phyloP scores from a whole-genome alignment of 2,113 vertebrate genomes.

The Aegotheles bennettii region DNA sequence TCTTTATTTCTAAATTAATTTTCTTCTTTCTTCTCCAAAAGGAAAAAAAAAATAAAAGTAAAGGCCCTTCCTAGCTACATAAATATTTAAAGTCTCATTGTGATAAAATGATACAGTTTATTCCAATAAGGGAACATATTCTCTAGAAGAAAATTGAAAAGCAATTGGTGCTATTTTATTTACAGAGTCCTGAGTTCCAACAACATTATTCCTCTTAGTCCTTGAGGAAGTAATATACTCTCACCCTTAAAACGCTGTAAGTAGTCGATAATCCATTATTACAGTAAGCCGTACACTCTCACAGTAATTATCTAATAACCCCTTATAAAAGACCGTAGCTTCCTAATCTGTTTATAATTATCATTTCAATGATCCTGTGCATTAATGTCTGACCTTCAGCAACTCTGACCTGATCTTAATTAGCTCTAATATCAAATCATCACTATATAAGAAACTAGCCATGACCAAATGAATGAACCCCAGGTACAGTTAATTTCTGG shows the following conservation, averaged over 20 bases:
- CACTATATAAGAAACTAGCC: slow-evolving; percentile 98
- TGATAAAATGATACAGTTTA: slow-evolving; percentile 15
- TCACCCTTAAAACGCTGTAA: slow-evolving; percentile 78
- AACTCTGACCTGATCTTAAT: slow-evolving; percentile 99
- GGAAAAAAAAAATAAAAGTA: neutral
- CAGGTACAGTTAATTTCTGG: slow-evolving; percentile 99
- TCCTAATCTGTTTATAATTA: slow-evolving; percentile 99
- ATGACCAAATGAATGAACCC: slow-evolving; percentile 99
- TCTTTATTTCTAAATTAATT: neutral
- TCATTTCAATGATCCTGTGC: slow-evolving; percentile 97
- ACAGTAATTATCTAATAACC: slow-evolving; percentile 96
- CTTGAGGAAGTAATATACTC: slow-evolving; percentile 78
- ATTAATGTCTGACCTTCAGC: slow-evolving; percentile 99
- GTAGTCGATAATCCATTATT: slow-evolving; percentile 89
- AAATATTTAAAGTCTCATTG: neutral
- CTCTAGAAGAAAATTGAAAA: neutral
- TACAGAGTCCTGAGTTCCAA: slow-evolving; percentile 49
- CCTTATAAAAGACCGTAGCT: slow-evolving; percentile 96
- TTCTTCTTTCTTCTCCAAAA: neutral
- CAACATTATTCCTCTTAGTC: slow-evolving; percentile 71
- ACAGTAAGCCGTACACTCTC: slow-evolving; percentile 87
- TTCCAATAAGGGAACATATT: neutral
- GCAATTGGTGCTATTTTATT: slow-evolving; percentile 45
- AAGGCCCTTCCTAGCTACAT: neutral
- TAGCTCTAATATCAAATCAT: slow-evolving; percentile 97